Evolutionary conservation across 2,797 vertebrate genomes (phyloP).

Genomic region (Xiphorhynchus erythropygius): DNA sequence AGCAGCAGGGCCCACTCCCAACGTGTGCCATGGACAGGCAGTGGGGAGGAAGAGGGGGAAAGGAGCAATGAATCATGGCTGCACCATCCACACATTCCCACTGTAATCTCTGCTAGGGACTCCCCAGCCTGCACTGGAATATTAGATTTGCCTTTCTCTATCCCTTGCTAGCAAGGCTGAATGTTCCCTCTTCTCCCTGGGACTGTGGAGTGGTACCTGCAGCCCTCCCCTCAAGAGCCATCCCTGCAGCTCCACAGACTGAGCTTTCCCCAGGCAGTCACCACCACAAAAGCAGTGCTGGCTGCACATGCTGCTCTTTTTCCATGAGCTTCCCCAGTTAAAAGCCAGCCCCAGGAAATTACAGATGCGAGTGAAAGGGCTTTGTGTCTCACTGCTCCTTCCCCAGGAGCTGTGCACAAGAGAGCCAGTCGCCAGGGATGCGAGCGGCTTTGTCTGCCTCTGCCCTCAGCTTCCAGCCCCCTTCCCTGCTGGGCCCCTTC

Average conservation of each 20-base stretch:
- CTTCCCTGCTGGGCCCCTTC: not conserved
- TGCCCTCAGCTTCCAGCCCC: not conserved
- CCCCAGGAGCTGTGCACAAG: not conserved
- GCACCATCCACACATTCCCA: not conserved
- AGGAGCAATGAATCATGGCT: not conserved
- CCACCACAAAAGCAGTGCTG: not conserved
- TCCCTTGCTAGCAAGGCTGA: not conserved
- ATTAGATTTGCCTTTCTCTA: not conserved
- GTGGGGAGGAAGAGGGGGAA: not conserved
- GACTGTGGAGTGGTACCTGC: not conserved
- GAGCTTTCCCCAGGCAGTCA: not conserved
- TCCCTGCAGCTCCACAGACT: not conserved
- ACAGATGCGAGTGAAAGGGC: not conserved
- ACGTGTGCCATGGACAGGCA: accelerated
- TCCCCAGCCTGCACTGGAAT: not conserved
- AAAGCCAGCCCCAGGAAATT: not conserved
- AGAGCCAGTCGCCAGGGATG: not conserved
- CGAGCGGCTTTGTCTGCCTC: not conserved
- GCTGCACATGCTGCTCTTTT: not conserved
- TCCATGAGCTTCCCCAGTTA: not conserved
- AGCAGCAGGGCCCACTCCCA: accelerated
- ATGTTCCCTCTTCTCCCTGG: not conserved
- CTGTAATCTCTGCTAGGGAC: not conserved
- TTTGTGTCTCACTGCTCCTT: not conserved
- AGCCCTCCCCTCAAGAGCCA: not conserved